Percentiles rank a stretch among this genome's conserved stretches.
phyloP scores from a whole-genome alignment of 2,113 vertebrate genomes.

The Serilophus lunatus region DNA sequence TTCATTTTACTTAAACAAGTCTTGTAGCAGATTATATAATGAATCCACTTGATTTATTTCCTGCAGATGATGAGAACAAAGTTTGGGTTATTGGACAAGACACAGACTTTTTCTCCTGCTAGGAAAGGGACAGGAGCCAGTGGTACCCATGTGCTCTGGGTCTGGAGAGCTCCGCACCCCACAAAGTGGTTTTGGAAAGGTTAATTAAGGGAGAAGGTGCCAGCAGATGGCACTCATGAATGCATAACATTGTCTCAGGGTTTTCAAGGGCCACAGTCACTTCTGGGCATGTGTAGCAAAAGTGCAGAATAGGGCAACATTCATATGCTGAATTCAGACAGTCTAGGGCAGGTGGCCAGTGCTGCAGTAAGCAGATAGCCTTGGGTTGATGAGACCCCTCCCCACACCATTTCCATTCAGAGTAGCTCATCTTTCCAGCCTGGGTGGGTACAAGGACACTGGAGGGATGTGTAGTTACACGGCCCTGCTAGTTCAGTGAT shows the following conservation, averaged over 20 bases:
- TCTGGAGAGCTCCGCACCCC: not conserved
- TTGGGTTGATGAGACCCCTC: not conserved
- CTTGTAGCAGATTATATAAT: not conserved
- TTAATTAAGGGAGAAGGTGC: not conserved
- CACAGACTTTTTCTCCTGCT: not conserved
- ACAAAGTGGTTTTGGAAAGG: not conserved
- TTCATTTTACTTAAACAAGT: not conserved
- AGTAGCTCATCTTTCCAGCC: not conserved
- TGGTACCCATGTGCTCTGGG: not conserved
- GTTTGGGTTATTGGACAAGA: not conserved
- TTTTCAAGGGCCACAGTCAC: not conserved
- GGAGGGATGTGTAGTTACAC: not conserved
- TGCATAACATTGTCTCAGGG: not conserved
- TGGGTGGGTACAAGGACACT: not conserved
- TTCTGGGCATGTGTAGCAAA: not conserved
- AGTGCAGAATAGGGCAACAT: not conserved
- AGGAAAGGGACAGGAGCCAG: not conserved
- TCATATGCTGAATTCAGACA: not conserved
- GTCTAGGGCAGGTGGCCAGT: not conserved
- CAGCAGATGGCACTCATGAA: constrained; percentile 52
- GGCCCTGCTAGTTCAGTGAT: not conserved
- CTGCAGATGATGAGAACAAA: not conserved
- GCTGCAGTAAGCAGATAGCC: not conserved
- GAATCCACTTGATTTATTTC: not conserved
- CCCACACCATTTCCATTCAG: not conserved